Percentiles rank a stretch among this genome's conserved stretches.
These are phyloP conservation scores for Crambe crambe DNA, from an alignment of 37 sponge, comb jelly and placozoan species.

Conservation along the genomic window DNA sequence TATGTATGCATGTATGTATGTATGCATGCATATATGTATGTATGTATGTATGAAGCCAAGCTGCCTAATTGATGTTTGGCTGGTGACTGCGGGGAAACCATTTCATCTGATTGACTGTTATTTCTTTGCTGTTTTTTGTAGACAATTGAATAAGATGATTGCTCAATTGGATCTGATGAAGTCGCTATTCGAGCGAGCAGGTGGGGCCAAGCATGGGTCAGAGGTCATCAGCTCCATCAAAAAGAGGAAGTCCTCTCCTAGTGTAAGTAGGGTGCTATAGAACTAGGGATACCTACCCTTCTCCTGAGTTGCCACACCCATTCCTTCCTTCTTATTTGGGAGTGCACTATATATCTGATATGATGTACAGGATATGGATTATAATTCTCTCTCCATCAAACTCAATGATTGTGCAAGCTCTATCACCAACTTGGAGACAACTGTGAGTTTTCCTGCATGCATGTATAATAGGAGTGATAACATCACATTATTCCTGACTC, in stretches of 20 bases:
- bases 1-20: too few relatives aligned
- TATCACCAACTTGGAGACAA: slow-evolving; percentile 50
- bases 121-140: too few relatives aligned
- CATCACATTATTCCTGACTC: neutral
- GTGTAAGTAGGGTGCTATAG: neutral
- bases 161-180: slow-evolving; percentile 53
- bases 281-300: neutral
- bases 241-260: neutral
- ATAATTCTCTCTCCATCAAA: slow-evolving; percentile 42
- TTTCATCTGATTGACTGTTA: too few relatives aligned
- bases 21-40: too few relatives aligned
- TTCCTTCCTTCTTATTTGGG: neutral
- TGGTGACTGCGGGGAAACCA: too few relatives aligned
- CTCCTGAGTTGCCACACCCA: neutral
- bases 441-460: slow-evolving; percentile 44
- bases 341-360: neutral
- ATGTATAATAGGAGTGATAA: neutral
- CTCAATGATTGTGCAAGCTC: slow-evolving; percentile 46
- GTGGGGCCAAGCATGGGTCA: slow-evolving; percentile 58
- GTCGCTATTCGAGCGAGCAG: slow-evolving; percentile 67
- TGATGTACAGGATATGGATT: slow-evolving; percentile 29
- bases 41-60: too few relatives aligned
- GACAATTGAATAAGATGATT: slow-evolving; percentile 57
- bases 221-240: neutral
- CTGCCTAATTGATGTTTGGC: too few relatives aligned